Conservation (phyloP, 2,888 invertebrate species). For the Hirtodrosophila confusa region DNA sequence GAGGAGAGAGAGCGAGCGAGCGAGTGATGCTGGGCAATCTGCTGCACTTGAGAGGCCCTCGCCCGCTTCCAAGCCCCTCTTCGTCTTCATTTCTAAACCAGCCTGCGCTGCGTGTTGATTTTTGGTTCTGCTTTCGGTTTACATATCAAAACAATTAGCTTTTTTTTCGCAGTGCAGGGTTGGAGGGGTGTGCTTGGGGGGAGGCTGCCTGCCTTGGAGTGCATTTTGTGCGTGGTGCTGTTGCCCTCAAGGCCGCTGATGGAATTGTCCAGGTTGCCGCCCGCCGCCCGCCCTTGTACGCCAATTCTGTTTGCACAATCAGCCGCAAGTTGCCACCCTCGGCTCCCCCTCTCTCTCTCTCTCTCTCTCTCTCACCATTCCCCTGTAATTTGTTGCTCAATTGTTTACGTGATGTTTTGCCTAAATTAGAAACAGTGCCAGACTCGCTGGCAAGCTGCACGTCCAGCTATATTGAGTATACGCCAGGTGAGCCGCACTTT, state of each 20-base stretch:
- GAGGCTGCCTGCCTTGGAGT: conserved; percentile 23
- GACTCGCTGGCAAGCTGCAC: conserved; percentile 21
- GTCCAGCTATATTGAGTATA: conserved; percentile 53
- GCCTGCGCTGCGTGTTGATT: conserved; percentile 70
- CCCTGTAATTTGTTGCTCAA: conserved; percentile 62
- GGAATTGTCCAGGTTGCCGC: conserved; percentile 61
- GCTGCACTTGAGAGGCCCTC: conserved; percentile 55
- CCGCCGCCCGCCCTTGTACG: conserved; percentile 6
- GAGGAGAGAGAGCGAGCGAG: neutral
- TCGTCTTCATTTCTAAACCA: neutral
- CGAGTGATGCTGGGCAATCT: conserved; percentile 33
- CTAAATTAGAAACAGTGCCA: conserved; percentile 70
- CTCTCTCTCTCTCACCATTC: neutral
- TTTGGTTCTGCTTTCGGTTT: conserved; percentile 73
- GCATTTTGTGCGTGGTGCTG: conserved; percentile 60
- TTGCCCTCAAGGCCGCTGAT: conserved; percentile 73
- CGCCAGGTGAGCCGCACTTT: conserved; percentile 41
- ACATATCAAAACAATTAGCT: conserved; percentile 77
- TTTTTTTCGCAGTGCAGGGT: conserved; percentile 30
- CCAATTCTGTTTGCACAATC: conserved; percentile 51
- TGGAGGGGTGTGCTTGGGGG: neutral
- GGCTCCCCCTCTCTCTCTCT: neutral
- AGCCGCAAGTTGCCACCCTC: conserved; percentile 13
- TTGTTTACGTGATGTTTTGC: conserved; percentile 79
- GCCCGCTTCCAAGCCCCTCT: neutral